Percentiles rank a stretch among this genome's conserved stretches.
Conservation (phyloP, 2,113 vertebrate species). For the Mobula birostris region DNA sequence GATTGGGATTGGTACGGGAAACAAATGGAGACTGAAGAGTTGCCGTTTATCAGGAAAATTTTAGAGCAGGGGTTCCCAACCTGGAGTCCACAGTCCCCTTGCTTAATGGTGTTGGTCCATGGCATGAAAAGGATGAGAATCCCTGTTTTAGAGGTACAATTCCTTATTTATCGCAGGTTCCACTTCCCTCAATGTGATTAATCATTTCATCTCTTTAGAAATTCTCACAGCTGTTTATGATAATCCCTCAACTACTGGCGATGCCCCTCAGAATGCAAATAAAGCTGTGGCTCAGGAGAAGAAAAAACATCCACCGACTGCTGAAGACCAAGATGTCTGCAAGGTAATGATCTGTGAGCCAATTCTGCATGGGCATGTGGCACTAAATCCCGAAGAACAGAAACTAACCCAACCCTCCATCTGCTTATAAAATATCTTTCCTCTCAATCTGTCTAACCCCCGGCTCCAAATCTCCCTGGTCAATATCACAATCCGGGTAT, state of each 20-base stretch:
- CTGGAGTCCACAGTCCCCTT: too few relatives aligned
- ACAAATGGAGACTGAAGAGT: not conserved
- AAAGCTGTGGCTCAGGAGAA: not conserved
- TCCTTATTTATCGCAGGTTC: not conserved
- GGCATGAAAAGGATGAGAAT: too few relatives aligned
- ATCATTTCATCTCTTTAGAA: slow-evolving; percentile 7
- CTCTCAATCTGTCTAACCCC: not conserved
- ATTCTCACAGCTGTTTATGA: not conserved
- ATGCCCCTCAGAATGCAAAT: not conserved
- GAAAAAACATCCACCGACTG: not conserved
- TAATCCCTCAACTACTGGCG: not conserved
- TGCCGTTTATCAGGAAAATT: not conserved
- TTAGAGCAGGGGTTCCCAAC: not conserved
- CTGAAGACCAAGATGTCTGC: not conserved
- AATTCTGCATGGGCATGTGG: not conserved
- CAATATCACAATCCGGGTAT: not conserved
- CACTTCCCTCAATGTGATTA: not conserved
- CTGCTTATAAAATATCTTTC: not conserved
- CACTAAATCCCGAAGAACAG: not conserved
- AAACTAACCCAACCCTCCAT: not conserved
- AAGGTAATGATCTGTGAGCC: not conserved
- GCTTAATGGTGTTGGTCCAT: too few relatives aligned
- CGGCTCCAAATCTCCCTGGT: not conserved
- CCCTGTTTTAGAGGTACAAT: too few relatives aligned
- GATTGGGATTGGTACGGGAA: not conserved